These are phyloP conservation scores for Tethea ocularis DNA, from an alignment of 2,888 invertebrate species.

Conservation along the genomic window DNA sequence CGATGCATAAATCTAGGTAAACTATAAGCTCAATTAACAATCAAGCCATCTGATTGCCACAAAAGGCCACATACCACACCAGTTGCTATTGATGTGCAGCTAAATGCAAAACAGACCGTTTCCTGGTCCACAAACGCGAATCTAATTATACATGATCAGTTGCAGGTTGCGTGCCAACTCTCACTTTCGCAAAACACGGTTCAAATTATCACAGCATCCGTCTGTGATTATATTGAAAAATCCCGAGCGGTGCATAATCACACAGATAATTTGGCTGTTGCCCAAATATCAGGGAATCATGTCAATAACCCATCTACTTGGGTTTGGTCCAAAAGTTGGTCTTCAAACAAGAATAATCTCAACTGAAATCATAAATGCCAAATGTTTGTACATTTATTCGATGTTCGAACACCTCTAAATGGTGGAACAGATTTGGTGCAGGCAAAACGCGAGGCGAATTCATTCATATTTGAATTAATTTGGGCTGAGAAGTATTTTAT, in stretches of 20 bases:
- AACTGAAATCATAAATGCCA: background rate
- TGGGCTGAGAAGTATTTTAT: too few species aligned
- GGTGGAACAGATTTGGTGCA: background rate
- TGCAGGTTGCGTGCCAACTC: constrained; percentile 1
- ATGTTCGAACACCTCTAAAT: background rate
- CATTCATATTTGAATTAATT: too few species aligned
- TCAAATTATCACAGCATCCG: constrained; percentile 1
- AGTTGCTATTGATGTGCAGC: too few species aligned
- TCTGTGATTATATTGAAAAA: constrained; percentile 8
- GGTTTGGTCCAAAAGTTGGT: constrained; percentile 26
- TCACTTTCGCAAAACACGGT: background rate
- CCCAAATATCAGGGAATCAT: constrained; percentile 35
- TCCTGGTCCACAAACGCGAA: background rate
- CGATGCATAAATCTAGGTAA: too few species aligned
- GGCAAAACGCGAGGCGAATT: background rate
- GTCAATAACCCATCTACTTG: constrained; percentile 41
- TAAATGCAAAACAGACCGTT: background rate
- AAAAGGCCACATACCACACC: too few species aligned
- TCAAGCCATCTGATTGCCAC: too few species aligned
- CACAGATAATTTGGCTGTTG: constrained; percentile 24
- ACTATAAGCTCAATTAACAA: too few species aligned
- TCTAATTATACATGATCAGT: background rate
- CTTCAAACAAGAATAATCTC: constrained; percentile 18
- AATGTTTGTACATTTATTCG: constrained; percentile 1
- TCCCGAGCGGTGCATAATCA: background rate